phyloP scores from a whole-genome alignment of 2,888 invertebrate species.

The Pseudococcus viburni region DNA sequence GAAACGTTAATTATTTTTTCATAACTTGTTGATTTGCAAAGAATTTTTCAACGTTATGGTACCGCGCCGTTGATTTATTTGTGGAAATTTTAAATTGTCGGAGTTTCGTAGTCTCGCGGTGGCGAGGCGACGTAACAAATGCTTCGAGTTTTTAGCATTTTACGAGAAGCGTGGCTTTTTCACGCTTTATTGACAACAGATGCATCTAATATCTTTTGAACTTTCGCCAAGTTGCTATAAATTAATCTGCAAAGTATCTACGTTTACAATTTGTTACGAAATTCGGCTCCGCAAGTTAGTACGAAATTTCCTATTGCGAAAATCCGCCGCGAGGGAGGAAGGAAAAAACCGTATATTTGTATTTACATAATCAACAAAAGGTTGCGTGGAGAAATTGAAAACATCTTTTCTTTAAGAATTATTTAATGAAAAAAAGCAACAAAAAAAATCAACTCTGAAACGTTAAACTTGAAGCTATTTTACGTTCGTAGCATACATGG shows the following conservation, averaged over 20 bases:
- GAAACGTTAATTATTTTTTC: constrained; percentile 54
- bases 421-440: neutral
- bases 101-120: neutral
- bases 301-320: neutral
- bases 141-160: constrained; percentile 16
- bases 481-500: neutral
- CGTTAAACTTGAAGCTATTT: neutral
- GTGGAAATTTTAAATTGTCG: constrained; percentile 29
- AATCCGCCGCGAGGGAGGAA: neutral
- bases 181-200: constrained; percentile 45
- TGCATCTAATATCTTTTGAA: constrained; percentile 48
- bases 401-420: constrained; percentile 4
- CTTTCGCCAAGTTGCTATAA: constrained; percentile 21
- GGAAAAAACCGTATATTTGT: neutral
- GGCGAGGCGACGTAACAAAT: neutral
- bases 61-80: constrained; percentile 8
- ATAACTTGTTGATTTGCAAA: constrained; percentile 52
- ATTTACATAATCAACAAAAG: constrained; percentile 32
- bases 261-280: constrained; percentile 4
- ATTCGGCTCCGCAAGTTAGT: neutral
- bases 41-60: neutral
- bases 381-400: neutral
- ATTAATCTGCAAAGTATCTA: constrained; percentile 23
- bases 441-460: neutral
- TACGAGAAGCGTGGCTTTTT: constrained; percentile 10